These are phyloP conservation scores for Aurelia aurita DNA, from an alignment of 30 jellyfish, hydroid and myxozoan genomes.

Conservation along the genomic window DNA sequence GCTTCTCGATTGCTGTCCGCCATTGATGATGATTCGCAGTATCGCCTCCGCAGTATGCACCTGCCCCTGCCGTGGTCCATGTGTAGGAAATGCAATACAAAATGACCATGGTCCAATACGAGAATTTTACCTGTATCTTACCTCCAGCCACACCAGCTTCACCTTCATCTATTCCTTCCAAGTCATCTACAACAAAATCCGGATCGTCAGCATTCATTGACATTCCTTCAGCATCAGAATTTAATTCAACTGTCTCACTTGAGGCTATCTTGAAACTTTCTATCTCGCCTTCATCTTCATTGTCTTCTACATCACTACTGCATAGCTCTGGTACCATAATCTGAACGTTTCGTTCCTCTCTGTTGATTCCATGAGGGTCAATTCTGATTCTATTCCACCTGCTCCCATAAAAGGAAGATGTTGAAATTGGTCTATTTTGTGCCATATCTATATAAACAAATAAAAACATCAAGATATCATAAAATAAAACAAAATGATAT, in stretches of 20 bases:
- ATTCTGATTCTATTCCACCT: conserved; percentile 21
- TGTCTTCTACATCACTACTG: conserved; percentile 13
- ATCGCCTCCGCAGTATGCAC: too few relatives aligned
- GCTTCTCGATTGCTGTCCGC: too few relatives aligned
- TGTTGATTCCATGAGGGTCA: not conserved
- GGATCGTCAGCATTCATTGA: not conserved
- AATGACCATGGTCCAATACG: too few relatives aligned
- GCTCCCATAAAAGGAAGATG: conserved; percentile 25
- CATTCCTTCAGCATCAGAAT: not conserved
- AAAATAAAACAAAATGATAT: not conserved
- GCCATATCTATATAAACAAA: not conserved
- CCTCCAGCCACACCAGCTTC: not conserved
- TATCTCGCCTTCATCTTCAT: not conserved
- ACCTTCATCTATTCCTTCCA: not conserved
- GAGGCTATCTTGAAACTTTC: too few relatives aligned
- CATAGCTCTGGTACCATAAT: conserved; percentile 13
- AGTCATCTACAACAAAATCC: not conserved
- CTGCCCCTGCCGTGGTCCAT: too few relatives aligned
- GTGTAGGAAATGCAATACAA: too few relatives aligned
- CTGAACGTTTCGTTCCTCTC: conserved; percentile 12
- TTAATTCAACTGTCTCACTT: not conserved
- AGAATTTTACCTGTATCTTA: too few relatives aligned
- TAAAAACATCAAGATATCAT: not conserved
- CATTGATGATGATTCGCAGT: too few relatives aligned
- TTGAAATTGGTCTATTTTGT: conserved; percentile 25